Evolutionary conservation across 2,797 vertebrate species (phyloP).

Genomic region (Cephalopachus bancanus): DNA sequence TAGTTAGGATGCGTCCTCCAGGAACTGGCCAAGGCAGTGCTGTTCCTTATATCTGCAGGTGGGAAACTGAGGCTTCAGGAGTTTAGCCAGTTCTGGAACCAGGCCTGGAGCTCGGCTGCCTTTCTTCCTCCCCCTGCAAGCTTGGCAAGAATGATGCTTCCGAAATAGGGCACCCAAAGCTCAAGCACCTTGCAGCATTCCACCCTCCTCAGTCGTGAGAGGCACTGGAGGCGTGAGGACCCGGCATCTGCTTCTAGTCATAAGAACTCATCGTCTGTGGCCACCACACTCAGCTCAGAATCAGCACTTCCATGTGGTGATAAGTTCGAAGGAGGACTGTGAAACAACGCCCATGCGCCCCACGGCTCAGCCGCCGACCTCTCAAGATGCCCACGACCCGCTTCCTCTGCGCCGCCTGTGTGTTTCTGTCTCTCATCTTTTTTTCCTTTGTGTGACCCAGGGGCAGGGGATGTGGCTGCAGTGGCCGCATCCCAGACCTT

Average conservation of each 20-base stretch:
- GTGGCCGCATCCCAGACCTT: conserved; percentile 89
- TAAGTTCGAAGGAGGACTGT: not conserved
- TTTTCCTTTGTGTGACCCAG: too few relatives aligned
- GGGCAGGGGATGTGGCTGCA: conserved; percentile 68
- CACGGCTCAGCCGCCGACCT: conserved; percentile 95
- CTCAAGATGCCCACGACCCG: conserved; percentile 96
- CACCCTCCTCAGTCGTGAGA: not conserved
- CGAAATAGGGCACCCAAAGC: too few relatives aligned
- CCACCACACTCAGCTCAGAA: not conserved
- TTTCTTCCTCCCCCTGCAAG: not conserved
- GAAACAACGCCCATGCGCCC: not conserved
- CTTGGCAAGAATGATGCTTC: not conserved
- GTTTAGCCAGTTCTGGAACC: not conserved
- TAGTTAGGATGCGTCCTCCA: not conserved
- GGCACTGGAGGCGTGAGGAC: rapidly evolving
- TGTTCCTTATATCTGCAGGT: not conserved
- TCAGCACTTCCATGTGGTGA: not conserved
- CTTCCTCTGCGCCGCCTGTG: conserved; percentile 87
- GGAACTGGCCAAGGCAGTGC: not conserved
- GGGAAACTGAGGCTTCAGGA: not conserved
- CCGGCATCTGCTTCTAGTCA: not conserved
- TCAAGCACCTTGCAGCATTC: not conserved
- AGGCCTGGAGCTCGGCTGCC: not conserved
- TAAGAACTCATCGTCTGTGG: not conserved
- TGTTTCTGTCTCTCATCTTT: too few relatives aligned